Base-by-base conservation (phyloP, 23 tunicate species). In the Phallusia fumigata region DNA sequence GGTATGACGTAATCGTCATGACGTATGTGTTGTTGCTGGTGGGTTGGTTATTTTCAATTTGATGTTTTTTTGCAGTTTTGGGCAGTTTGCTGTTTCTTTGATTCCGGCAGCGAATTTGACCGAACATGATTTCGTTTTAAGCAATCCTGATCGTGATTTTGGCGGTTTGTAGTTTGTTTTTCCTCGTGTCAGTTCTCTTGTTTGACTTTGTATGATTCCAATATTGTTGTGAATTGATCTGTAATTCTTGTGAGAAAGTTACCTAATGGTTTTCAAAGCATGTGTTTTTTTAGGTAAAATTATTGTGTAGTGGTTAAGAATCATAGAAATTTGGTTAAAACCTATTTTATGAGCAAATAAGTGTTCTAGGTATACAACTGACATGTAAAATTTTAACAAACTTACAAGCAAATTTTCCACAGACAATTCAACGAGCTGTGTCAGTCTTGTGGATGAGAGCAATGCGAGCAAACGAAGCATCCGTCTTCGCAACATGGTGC, bases 81-180 rank as follows among this genome's bases (percentile, higher is more conserved):
- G 89, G 15, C 95, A 90, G 36, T 85, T 90, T 65, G 86, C 84
- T 52, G 89, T 85, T 10, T 45, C 64, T n/a, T 26, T 82, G 52
- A 85, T 90, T 22, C 74, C 95, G 5, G 74, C 89, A 21, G 32
- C 79, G 18, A 81, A 65, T 32, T 40, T 86, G 11, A 80, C 81
- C 0, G 95, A 90, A 52, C 86, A 53, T 6, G 79, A 81, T 19
- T 19, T 81, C 1, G 83, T 33, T 31, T 33, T 90, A 19, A n/a
- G 26, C 18, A 82, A 90, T 28, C 36, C 82, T 11, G 47, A 34
- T 18, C 40, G 0, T 2, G 89, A 85, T 81, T 82, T 85, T 84
- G 40, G 65, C 36, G 83, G 88, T 85, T 40, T 10, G 47, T 40
- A 40, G 5, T 40, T 40, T n/a, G n/a, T n/a, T n/a, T n/a, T n/a